A percentile compares a stretch with the other conserved stretches of the same genome.
Conservation (phyloP, 2,113 vertebrate species). For the Sphaerodactylus townsendi region DNA sequence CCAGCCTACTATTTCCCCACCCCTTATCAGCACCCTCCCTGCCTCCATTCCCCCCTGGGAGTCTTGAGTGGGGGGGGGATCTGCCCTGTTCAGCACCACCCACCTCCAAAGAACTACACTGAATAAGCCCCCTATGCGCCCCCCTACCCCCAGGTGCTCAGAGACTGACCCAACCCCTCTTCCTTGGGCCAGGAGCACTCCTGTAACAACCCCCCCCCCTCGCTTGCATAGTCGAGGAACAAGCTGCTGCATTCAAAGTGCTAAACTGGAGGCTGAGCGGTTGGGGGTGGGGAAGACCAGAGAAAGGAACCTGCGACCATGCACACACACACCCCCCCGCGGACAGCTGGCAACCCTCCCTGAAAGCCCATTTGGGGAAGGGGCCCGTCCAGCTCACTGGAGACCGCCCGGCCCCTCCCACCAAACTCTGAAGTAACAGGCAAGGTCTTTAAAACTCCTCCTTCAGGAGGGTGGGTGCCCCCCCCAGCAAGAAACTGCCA, state of each 20-base stretch:
- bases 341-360: neutral
- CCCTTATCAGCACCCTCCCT: neutral
- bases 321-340: neutral
- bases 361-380: neutral
- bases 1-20: neutral
- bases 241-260: slow-evolving; percentile 17
- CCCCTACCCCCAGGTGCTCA: neutral
- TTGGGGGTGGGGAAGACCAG: neutral
- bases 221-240: slow-evolving; percentile 30
- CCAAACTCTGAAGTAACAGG: neutral
- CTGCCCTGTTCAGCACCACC: neutral
- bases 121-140: neutral
- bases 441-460: too few species aligned
- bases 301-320: neutral
- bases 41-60: neutral
- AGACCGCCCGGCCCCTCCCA: neutral
- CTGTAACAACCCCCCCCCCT: neutral
- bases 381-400: neutral
- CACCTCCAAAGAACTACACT: neutral
- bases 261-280: neutral
- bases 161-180: neutral
- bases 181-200: neutral
- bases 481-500: neutral
- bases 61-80: too few species aligned
- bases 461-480: neutral